These are phyloP conservation scores for crab-eating macaque (Macaca fascicularis) DNA, from an alignment of 2,113 vertebrate species.

Conservation along the genomic window DNA sequence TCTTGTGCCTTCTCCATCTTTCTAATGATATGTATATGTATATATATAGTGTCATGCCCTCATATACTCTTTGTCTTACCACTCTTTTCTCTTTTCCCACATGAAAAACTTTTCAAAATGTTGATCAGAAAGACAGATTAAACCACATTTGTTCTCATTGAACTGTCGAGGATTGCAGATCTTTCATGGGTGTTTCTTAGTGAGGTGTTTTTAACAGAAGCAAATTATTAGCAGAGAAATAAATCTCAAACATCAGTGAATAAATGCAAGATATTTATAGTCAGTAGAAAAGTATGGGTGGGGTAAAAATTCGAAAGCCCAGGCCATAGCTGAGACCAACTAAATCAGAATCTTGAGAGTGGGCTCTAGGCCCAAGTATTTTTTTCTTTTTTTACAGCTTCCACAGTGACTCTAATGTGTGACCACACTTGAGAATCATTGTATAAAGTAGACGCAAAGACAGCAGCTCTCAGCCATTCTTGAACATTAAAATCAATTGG, in stretches of 20 bases:
- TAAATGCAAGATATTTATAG: not conserved
- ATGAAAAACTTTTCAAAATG: not conserved
- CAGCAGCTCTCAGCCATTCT: not conserved
- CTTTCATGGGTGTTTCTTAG: not conserved
- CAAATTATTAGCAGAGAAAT: constrained; percentile 8
- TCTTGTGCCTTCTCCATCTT: not conserved
- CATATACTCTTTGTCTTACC: not conserved
- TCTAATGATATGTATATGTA: not conserved
- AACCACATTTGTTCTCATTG: not conserved
- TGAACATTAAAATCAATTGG: not conserved
- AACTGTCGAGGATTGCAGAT: not conserved
- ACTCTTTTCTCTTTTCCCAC: constrained; percentile 1
- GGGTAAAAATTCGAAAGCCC: not conserved
- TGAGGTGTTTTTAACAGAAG: not conserved
- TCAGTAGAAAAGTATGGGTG: not conserved
- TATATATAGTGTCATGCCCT: not conserved
- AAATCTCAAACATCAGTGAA: constrained; percentile 5
- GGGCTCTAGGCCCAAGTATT: not conserved
- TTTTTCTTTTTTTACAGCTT: not conserved
- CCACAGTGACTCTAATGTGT: not conserved
- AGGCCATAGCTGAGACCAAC: not conserved
- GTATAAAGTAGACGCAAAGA: not conserved
- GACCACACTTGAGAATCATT: not conserved
- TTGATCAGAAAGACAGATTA: not conserved
- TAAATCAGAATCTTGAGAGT: not conserved